Conservation (phyloP, 2,113 vertebrate genomes). For the Elephantulus edwardii region DNA sequence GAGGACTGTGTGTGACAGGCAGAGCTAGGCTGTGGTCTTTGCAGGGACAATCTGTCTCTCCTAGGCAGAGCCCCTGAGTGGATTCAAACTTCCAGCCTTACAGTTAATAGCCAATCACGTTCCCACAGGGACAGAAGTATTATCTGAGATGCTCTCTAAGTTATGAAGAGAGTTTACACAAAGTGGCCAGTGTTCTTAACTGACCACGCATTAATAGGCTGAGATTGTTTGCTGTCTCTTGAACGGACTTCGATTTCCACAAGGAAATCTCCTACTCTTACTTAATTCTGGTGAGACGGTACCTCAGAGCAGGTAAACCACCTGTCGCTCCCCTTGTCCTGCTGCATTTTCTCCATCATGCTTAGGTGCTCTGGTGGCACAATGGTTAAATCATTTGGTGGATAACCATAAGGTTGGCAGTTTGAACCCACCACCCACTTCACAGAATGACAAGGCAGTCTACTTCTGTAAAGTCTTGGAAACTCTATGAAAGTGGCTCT, state of each 20-base stretch:
- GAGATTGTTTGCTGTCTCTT: neutral
- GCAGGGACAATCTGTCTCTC: neutral
- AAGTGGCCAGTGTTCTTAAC: neutral
- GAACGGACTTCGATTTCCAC: neutral
- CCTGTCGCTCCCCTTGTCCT: neutral
- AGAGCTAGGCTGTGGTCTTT: neutral
- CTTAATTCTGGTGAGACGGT: neutral
- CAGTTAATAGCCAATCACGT: neutral
- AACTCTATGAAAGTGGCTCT: too few relatives aligned
- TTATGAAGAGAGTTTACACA: neutral
- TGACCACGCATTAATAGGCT: too few relatives aligned
- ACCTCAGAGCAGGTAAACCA: neutral
- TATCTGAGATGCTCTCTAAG: neutral
- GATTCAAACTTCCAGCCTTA: neutral
- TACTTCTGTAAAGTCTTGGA: too few relatives aligned
- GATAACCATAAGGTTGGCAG: too few relatives aligned
- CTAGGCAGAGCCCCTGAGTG: neutral
- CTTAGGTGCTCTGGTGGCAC: too few relatives aligned
- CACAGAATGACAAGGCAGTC: too few relatives aligned
- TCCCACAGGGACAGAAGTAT: neutral
- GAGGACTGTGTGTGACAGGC: neutral
- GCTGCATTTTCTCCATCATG: neutral
- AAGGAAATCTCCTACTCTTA: neutral
- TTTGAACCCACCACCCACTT: too few relatives aligned
- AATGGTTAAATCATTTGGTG: too few relatives aligned